Percentiles rank a stretch among this genome's conserved stretches.
These are phyloP conservation scores for Furnarius figulus DNA, from an alignment of 2,113 vertebrate species.

Conservation along the genomic window DNA sequence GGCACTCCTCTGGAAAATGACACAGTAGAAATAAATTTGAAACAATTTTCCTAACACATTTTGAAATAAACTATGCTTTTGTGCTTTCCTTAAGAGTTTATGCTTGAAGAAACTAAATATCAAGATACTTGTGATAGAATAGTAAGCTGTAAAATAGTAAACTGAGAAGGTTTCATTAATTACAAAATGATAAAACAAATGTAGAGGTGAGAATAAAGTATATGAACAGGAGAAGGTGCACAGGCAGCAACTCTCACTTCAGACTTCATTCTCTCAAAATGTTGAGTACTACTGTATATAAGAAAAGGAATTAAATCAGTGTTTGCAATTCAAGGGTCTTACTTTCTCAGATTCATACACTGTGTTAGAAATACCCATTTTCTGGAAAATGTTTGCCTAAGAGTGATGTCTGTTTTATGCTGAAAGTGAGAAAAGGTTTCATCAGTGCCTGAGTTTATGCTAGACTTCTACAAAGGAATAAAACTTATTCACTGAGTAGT, in stretches of 20 bases:
- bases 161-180: not conserved
- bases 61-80: not conserved
- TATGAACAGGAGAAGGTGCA: not conserved
- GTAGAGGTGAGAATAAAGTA: not conserved
- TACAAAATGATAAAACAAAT: not conserved
- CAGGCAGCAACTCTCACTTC: not conserved
- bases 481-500: not conserved
- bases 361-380: not conserved
- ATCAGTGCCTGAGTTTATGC: not conserved
- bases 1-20: not conserved
- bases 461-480: not conserved
- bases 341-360: not conserved
- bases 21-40: not conserved
- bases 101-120: not conserved
- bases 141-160: not conserved
- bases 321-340: not conserved
- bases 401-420: not conserved
- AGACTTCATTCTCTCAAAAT: not conserved
- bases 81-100: not conserved
- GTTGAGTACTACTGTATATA: not conserved
- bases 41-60: not conserved
- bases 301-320: not conserved
- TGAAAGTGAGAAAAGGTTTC: not conserved
- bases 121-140: not conserved
- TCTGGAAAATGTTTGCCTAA: not conserved